Conservation (phyloP, 2,888 invertebrate species). For the Lagria hirta region DNA sequence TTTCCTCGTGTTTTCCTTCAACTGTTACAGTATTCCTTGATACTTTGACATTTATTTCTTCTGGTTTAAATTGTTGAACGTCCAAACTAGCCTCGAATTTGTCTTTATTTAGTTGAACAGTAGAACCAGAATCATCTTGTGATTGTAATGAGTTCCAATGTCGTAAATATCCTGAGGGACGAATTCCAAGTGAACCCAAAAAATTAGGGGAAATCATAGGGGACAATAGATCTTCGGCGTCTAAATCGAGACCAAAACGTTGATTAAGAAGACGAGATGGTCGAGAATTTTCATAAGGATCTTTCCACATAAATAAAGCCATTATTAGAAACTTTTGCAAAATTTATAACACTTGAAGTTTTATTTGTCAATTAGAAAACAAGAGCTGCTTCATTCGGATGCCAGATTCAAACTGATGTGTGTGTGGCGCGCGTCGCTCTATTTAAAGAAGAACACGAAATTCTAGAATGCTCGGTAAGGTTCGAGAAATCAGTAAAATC, state of each 20-base stretch:
- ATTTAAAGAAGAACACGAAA: too few relatives aligned
- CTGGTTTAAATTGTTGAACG: conserved; percentile 71
- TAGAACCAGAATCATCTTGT: conserved; percentile 61
- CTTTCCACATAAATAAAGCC: conserved; percentile 22
- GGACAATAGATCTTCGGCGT: conserved; percentile 51
- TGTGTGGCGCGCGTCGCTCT: too few relatives aligned
- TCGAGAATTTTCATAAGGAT: conserved; percentile 18
- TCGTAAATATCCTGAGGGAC: conserved; percentile 46
- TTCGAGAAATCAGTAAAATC: too few relatives aligned
- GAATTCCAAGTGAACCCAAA: conserved; percentile 4
- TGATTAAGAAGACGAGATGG: conserved; percentile 49
- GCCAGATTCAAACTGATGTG: too few relatives aligned
- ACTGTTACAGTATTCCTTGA: conserved; percentile 66
- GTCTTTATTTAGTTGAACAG: conserved; percentile 49
- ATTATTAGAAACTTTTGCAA: too few relatives aligned
- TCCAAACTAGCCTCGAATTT: conserved; percentile 12
- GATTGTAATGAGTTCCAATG: conserved; percentile 59
- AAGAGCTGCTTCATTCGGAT: too few relatives aligned
- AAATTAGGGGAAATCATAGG: conserved; percentile 45
- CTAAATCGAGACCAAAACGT: conserved; percentile 53
- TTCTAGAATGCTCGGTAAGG: too few relatives aligned
- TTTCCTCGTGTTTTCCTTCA: conserved; percentile 77
- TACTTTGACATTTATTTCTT: conserved; percentile 73
- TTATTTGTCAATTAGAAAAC: too few relatives aligned
- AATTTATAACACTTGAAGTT: too few relatives aligned